Evolutionary conservation across 2,113 vertebrate genomes (phyloP).

Genomic region (Mionectes macconnelli): DNA sequence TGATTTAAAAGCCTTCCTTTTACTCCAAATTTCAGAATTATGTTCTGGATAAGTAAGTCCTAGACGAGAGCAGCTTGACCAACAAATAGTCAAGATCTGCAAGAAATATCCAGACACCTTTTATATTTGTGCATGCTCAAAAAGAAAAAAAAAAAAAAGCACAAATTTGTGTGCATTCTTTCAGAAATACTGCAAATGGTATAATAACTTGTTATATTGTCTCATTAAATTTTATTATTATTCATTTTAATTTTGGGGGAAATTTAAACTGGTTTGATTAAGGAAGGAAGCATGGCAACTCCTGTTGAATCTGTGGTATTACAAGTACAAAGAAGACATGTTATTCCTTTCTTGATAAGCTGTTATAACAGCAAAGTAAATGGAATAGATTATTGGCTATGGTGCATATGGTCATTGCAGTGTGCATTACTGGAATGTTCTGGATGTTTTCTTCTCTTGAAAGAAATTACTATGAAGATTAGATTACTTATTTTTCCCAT

Average conservation of each 20-base stretch:
- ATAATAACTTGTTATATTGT: not conserved
- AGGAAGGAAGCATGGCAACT: not conserved
- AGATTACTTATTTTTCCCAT: not conserved
- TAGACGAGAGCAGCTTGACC: not conserved
- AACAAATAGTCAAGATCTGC: not conserved
- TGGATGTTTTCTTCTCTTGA: not conserved
- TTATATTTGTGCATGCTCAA: constrained; percentile 15
- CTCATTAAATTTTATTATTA: not conserved
- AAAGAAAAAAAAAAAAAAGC: not conserved
- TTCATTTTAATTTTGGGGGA: not conserved
- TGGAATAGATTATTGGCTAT: not conserved
- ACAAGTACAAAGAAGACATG: not conserved
- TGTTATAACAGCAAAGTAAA: not conserved
- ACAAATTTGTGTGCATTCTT: not conserved
- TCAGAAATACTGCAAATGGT: not conserved
- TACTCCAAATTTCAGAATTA: constrained; percentile 32
- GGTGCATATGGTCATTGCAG: not conserved
- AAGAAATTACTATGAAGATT: not conserved
- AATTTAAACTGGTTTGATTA: not conserved
- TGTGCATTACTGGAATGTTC: not conserved
- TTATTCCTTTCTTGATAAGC: not conserved
- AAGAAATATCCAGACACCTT: not conserved
- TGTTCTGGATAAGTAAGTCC: not conserved
- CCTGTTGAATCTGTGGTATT: not conserved
- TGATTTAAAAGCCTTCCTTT: constrained; percentile 58